phyloP scores from a whole-genome alignment of 2,888 invertebrate genomes.

The Dolichomitus sp. region DNA sequence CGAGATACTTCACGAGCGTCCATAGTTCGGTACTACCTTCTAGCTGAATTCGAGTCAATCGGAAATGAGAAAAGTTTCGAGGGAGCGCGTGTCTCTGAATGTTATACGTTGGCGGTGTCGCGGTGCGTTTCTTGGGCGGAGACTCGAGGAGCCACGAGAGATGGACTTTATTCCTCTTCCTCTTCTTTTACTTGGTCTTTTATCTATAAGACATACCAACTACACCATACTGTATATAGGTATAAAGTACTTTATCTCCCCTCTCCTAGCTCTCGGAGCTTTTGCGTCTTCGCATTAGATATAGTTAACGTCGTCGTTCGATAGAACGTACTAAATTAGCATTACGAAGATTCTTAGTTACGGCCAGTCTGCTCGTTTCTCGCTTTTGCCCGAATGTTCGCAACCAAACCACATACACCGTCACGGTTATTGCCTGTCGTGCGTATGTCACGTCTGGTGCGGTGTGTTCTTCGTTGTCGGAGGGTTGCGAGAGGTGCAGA shows the following conservation, averaged over 20 bases:
- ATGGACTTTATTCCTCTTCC: constrained; percentile 48
- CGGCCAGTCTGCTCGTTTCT: constrained; percentile 66
- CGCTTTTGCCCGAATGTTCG: constrained; percentile 59
- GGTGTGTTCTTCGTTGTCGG: constrained; percentile 45
- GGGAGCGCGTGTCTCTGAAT: constrained; percentile 69
- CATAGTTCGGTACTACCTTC: constrained; percentile 58
- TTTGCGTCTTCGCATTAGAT: constrained; percentile 76
- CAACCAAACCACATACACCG: constrained; percentile 55
- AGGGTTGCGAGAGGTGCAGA: constrained; percentile 64
- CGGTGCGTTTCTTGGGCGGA: constrained; percentile 37
- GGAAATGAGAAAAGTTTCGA: constrained; percentile 82
- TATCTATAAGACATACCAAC: constrained; percentile 10
- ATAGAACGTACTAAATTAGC: constrained; percentile 82
- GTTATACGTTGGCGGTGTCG: constrained; percentile 50
- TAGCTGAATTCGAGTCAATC: constrained; percentile 76
- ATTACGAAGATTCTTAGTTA: constrained; percentile 83
- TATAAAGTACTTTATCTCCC: constrained; percentile 11
- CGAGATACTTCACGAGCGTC: constrained; percentile 56
- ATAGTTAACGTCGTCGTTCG: constrained; percentile 77
- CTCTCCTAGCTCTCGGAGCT: constrained; percentile 67
- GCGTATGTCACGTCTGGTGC: constrained; percentile 70
- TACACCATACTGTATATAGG: neutral
- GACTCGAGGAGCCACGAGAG: constrained; percentile 46
- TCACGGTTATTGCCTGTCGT: constrained; percentile 73
- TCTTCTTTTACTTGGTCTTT: constrained; percentile 14